Conservation (phyloP, 2,888 invertebrate genomes). For the Cephus sareptanus region DNA sequence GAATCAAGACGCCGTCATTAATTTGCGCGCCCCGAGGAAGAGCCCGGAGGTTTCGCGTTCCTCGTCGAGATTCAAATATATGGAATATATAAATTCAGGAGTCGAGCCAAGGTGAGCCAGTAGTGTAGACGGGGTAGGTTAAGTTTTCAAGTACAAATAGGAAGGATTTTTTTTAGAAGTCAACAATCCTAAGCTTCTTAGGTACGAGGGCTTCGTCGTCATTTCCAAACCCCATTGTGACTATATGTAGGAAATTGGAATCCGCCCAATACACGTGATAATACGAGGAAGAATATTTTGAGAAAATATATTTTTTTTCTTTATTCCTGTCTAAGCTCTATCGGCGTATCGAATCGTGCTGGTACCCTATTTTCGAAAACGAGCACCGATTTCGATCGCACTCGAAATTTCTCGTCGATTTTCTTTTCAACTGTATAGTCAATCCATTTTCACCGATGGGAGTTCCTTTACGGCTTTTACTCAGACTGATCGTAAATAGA, state of each 20-base stretch:
- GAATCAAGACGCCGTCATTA: not conserved
- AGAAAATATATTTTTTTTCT: not conserved
- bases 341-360: not conserved
- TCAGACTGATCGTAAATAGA: not conserved
- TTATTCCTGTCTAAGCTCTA: not conserved
- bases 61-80: not conserved
- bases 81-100: not conserved
- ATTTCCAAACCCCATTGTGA: not conserved
- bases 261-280: not conserved
- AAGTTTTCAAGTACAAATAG: not conserved
- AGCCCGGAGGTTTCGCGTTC: not conserved
- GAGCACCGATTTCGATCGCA: constrained; percentile 45
- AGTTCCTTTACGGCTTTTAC: not conserved
- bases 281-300: not conserved
- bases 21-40: not conserved
- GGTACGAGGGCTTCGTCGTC: not conserved
- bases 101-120: not conserved
- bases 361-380: not conserved
- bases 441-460: not conserved
- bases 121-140: not conserved
- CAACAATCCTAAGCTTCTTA: not conserved
- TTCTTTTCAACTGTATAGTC: not conserved
- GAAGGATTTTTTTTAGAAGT: not conserved
- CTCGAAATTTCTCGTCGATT: constrained; percentile 38
- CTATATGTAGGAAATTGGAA: not conserved